Evolutionary conservation across 2,888 invertebrate species (phyloP), one percentile per base, ranked within the genome.

Genomic region (Melinaea menophilus): DNA sequence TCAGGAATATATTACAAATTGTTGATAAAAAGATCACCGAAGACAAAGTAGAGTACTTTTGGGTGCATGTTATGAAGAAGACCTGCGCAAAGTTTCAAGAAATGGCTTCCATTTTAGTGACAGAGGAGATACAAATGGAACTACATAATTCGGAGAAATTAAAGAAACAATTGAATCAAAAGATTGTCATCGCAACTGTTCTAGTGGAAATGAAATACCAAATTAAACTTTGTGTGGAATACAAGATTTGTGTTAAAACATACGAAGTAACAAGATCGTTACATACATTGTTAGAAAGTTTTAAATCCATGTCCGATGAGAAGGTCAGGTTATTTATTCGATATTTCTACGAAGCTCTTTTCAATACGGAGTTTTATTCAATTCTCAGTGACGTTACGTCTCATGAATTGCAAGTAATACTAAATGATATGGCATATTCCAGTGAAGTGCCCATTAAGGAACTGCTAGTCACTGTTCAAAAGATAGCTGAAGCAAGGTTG

Each of bases 351-450:
- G 72, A 72, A 61, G 67, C 68, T 9, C 64, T 75, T 3, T 66
- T 77, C 0, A 75, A 76, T 11, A 78, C 79, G 0, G 69, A 69
- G 2, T 84, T 86, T 64, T 81, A 80, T 62, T 72, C 75, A 0
- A 60, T 67, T 2, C 47, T 85, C n/a, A 74, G 66, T n/a, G 79
- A 79, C 5, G 69, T 64, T 1, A 80, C 80, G 2, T 75, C 76
- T 0, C 77, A 78, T 58, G 79, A 81, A 55, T 72, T 86, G 12
- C 85, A 85, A 73, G 66, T 78, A 0, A 77, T 85, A 66, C 64
- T 86, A n/a, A 82, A 82, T 47, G 85, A 86, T 51, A 83, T 88
- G 81, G 76, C 78, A 0, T 81, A 77, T 63, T 74, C 80, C 2
- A 75, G 78, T 31, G 75, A 72, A 45, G 77, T 81, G 0, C 75